phyloP scores from a whole-genome alignment of 2,113 vertebrate species.

The Phocoena sinus region DNA sequence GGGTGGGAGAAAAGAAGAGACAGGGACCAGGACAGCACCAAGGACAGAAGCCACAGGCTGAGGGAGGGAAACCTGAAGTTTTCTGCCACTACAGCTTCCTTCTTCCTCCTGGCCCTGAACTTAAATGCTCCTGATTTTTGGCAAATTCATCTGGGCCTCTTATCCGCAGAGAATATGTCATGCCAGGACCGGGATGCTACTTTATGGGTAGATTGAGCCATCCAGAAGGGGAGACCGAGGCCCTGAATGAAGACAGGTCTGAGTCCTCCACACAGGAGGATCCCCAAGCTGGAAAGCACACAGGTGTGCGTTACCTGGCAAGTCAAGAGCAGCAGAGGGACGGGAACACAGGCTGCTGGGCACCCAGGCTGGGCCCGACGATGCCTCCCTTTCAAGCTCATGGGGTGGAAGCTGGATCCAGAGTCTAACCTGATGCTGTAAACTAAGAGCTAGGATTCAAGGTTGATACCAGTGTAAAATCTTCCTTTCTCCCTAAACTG shows the following conservation, averaged over 20 bases:
- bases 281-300: background rate
- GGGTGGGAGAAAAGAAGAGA: background rate
- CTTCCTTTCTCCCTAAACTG: background rate
- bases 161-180: background rate
- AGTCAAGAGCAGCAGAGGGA: background rate
- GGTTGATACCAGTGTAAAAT: background rate
- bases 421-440: background rate
- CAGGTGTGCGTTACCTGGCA: background rate
- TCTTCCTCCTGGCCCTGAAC: background rate
- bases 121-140: background rate
- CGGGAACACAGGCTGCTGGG: background rate
- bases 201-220: background rate
- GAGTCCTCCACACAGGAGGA: background rate
- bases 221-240: background rate
- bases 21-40: background rate
- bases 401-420: background rate
- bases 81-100: background rate
- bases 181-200: background rate
- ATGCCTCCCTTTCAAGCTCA: background rate
- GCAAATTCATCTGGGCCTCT: background rate
- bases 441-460: background rate
- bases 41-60: background rate
- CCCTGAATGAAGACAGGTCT: background rate
- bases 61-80: rapidly evolving
- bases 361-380: background rate